A percentile compares a stretch with the other conserved stretches of the same genome.
phyloP scores from a whole-genome alignment of 2,797 vertebrate species.

The Eurystomus glaucurus region DNA sequence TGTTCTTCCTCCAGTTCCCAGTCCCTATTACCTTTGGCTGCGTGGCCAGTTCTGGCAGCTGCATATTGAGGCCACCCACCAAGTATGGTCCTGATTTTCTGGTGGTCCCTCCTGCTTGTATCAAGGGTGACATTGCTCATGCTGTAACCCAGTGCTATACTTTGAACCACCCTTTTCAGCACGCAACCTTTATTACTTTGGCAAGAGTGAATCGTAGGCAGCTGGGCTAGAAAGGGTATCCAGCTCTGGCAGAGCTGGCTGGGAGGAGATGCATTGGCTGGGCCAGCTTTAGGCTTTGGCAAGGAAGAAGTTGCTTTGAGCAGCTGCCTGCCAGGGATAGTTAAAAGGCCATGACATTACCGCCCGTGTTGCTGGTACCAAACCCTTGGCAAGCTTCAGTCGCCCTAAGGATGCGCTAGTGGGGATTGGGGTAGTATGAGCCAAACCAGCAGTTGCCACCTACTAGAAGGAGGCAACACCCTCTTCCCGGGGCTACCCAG shows the following conservation, averaged over 20 bases:
- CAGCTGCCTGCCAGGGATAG: background rate
- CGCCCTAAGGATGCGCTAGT: background rate
- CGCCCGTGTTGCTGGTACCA: background rate
- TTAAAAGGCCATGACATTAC: background rate
- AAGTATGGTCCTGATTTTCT: background rate
- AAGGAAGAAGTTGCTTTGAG: background rate
- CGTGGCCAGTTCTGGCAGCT: fast-evolving
- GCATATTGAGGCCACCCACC: fast-evolving
- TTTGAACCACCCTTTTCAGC: background rate
- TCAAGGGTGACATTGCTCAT: background rate
- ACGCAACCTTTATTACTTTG: background rate
- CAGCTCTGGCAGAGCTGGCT: background rate
- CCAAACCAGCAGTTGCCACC: background rate
- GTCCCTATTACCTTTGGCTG: background rate
- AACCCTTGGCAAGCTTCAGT: background rate
- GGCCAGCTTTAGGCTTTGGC: background rate
- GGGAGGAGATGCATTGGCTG: fast-evolving
- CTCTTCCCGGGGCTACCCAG: background rate
- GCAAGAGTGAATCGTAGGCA: background rate
- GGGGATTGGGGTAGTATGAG: background rate
- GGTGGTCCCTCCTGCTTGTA: background rate
- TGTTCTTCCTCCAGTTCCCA: background rate
- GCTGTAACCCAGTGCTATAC: background rate
- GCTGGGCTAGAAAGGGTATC: background rate
- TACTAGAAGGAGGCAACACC: background rate